These are phyloP conservation scores for Amphipyra berbera DNA, from an alignment of 2,888 invertebrate species.

Conservation along the genomic window DNA sequence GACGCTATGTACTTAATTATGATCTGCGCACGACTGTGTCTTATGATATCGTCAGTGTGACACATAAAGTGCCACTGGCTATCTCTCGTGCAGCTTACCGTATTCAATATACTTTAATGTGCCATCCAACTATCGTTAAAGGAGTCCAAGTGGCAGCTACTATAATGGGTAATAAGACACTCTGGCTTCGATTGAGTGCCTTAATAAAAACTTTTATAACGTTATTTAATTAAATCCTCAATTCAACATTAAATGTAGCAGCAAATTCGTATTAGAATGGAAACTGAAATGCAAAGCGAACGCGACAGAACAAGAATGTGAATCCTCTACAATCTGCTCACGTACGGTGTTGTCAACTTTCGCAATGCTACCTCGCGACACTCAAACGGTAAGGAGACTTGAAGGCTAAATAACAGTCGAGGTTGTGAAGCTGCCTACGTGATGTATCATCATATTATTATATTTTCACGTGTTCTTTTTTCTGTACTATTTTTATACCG, in stretches of 20 bases:
- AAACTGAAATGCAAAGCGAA: slow-evolving; percentile 77
- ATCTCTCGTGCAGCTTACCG: slow-evolving; percentile 59
- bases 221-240: slow-evolving; percentile 61
- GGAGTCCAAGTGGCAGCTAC: slow-evolving; percentile 49
- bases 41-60: slow-evolving; percentile 66
- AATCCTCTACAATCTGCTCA: slow-evolving; percentile 80
- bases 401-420: slow-evolving; percentile 82
- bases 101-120: slow-evolving; percentile 68
- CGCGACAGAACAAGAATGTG: slow-evolving; percentile 74
- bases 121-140: slow-evolving; percentile 63
- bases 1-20: slow-evolving; percentile 71
- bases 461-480: slow-evolving; percentile 41
- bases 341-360: slow-evolving; percentile 87
- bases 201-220: slow-evolving; percentile 63
- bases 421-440: slow-evolving; percentile 74
- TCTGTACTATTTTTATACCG: slow-evolving; percentile 14
- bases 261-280: slow-evolving; percentile 71
- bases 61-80: slow-evolving; percentile 54
- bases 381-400: slow-evolving; percentile 81
- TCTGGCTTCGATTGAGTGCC: slow-evolving; percentile 55
- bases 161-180: slow-evolving; percentile 61
- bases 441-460: slow-evolving; percentile 62
- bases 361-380: slow-evolving; percentile 86
- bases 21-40: slow-evolving; percentile 73
- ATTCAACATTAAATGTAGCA: slow-evolving; percentile 51